Evolutionary conservation across 35 echinoderm and acorn worm genomes (phyloP).

Genomic region (Chiridota heheva): DNA sequence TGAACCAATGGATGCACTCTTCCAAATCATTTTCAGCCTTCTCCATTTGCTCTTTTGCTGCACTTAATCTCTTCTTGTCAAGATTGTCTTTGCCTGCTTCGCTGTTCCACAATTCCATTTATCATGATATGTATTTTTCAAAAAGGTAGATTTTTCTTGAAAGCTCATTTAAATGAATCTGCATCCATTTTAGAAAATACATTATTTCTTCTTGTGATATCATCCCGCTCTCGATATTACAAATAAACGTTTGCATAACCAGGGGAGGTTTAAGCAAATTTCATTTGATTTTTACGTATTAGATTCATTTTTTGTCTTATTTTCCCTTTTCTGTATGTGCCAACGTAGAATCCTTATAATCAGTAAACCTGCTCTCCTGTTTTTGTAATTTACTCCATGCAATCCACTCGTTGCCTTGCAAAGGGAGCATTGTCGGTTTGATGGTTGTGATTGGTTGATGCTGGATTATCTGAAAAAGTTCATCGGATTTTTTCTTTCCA

Average conservation of each 20-base stretch:
- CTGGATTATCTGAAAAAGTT: background rate
- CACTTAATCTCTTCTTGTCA: background rate
- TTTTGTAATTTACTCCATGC: background rate
- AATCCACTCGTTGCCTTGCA: background rate
- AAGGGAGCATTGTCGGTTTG: background rate
- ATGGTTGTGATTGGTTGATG: background rate
- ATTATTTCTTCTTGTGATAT: background rate
- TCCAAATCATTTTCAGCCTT: background rate
- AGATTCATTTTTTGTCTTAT: background rate
- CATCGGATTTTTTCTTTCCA: background rate
- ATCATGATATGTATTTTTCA: background rate
- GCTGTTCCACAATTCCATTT: background rate
- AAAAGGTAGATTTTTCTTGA: background rate
- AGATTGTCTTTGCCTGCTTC: background rate
- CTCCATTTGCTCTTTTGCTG: background rate
- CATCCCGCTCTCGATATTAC: background rate
- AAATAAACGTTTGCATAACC: background rate
- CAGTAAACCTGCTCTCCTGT: background rate
- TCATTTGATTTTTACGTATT: background rate
- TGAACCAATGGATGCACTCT: background rate
- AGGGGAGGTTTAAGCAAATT: background rate
- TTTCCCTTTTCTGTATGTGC: background rate
- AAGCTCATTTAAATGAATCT: background rate
- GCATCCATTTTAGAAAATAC: conserved; percentile 15
- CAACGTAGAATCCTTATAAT: background rate